A percentile compares a stretch with the other conserved stretches of the same genome.
Evolutionary conservation across 2,797 vertebrate species (phyloP).

Genomic region (Rhynchotus rufescens): DNA sequence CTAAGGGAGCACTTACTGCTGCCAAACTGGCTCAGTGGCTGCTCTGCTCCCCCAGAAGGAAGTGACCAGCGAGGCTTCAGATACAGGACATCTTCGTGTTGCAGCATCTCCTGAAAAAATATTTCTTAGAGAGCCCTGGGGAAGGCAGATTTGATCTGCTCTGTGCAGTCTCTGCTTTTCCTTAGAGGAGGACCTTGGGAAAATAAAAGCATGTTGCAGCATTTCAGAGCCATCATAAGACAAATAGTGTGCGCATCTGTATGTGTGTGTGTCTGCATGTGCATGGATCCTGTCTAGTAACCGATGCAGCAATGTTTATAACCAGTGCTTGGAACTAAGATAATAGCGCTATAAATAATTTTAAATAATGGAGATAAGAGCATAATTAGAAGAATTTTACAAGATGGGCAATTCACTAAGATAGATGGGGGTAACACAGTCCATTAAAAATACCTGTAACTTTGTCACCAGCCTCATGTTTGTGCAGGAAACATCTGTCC

Average conservation of each 20-base stretch:
- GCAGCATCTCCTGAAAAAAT: not conserved
- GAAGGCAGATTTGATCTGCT: not conserved
- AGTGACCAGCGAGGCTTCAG: not conserved
- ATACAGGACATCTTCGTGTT: not conserved
- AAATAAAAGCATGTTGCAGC: conserved; percentile 4
- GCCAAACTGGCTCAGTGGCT: conserved; percentile 33
- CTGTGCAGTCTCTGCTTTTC: not conserved
- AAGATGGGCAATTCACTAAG: conserved; percentile 64
- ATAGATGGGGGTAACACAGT: conserved; percentile 78
- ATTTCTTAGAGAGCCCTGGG: not conserved
- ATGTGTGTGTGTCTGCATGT: not conserved
- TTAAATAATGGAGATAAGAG: conserved; percentile 77
- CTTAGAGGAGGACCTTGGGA: not conserved
- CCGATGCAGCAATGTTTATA: conserved; percentile 72
- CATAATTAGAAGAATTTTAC: conserved; percentile 80
- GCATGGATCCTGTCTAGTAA: conserved; percentile 59
- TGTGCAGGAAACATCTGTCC: conserved; percentile 77
- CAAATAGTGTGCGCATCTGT: not conserved
- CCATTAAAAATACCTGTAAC: conserved; percentile 60
- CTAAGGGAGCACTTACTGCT: conserved; percentile 56
- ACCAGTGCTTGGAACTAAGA: conserved; percentile 67
- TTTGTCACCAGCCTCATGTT: conserved; percentile 55
- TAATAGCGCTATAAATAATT: conserved; percentile 79
- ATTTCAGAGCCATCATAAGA: conserved; percentile 68
- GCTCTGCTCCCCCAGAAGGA: not conserved